Base-by-base conservation (phyloP, 2,888 invertebrate species). In the Balanococcus diminutus region DNA sequence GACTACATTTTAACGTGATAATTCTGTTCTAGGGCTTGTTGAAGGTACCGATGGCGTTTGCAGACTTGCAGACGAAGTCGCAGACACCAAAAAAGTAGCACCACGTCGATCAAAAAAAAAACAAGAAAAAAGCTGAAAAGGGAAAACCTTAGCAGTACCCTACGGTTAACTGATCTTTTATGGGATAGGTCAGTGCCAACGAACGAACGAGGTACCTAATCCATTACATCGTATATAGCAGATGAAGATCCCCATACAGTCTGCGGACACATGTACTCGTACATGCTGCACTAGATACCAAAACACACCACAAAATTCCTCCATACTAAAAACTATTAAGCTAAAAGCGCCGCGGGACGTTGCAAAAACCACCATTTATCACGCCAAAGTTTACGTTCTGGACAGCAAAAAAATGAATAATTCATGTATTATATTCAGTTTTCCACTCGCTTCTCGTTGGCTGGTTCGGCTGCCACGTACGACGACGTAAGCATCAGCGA, bases 1-100 rank as follows among this genome's bases (percentile, higher is more conserved):
- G 91, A 96, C 96, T 95, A 86, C 86, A 86, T 32, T 82, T 86
- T 67, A 86, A 82, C 61, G 86, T 86, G 61, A 82, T 82, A 86
- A 82, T 82, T 79, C 86, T 86, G 82, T 82, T 82, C 86, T 36
- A 9, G 4, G 28, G 28, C 22, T 82, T 11, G 31, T 82, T n/a
- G n/a, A n/a, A n/a, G n/a, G n/a, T n/a, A n/a, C n/a, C n/a, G n/a
- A n/a, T n/a, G n/a, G 14, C 19, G 4, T 16, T n/a, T 36, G 22
- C 19, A 25, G 61, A 61, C n/a, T n/a, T n/a, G n/a, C n/a, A n/a
- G n/a, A n/a, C n/a, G n/a, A n/a, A n/a, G 72, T 22, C 19, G 67
- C 72, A 32, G 72, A 82, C 16, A 32, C 36, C 36, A 83, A 28
- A 82, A 36, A 11, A 16, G 36, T 36, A 5, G 19, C 8, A 32